phyloP scores from a whole-genome alignment of 2,888 invertebrate genomes.

The Leptopilina drosophilae region DNA sequence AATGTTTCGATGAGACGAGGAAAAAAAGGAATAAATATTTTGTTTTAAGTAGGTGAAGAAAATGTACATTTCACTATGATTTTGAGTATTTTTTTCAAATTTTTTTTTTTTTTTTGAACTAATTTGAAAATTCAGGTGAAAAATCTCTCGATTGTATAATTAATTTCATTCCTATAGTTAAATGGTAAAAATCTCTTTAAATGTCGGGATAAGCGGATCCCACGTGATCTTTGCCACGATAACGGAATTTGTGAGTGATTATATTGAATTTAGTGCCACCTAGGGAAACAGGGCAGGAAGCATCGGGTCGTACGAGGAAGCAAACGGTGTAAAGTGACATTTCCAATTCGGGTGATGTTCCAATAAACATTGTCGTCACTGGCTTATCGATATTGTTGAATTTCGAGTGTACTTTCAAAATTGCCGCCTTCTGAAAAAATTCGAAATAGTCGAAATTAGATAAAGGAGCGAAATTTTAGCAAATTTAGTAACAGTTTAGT shows the following conservation, averaged over 20 bases:
- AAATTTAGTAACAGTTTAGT: not conserved
- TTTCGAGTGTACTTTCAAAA: constrained; percentile 85
- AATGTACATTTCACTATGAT: too few species aligned
- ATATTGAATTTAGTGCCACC: constrained; percentile 85
- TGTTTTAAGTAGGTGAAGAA: too few species aligned
- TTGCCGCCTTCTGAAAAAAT: constrained; percentile 85
- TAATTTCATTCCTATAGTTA: not conserved
- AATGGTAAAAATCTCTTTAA: constrained; percentile 70
- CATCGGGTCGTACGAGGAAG: constrained; percentile 86
- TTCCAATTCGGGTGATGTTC: constrained; percentile 94
- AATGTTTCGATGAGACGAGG: too few species aligned
- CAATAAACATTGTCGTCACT: constrained; percentile 87
- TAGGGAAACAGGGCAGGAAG: constrained; percentile 85
- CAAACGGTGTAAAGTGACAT: constrained; percentile 93
- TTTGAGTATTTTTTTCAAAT: too few species aligned
- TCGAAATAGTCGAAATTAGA: not conserved
- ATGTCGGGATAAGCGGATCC: constrained; percentile 91
- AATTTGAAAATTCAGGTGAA: too few species aligned
- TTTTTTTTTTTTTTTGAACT: too few species aligned
- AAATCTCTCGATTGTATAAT: too few species aligned
- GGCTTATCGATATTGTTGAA: constrained; percentile 87
- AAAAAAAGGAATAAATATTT: too few species aligned
- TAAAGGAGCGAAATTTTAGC: not conserved
- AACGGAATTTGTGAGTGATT: constrained; percentile 85
- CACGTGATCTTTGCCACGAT: constrained; percentile 87